Conservation (phyloP, 1,140 invertebrate genomes). For the Adoxophyes honmai region DNA sequence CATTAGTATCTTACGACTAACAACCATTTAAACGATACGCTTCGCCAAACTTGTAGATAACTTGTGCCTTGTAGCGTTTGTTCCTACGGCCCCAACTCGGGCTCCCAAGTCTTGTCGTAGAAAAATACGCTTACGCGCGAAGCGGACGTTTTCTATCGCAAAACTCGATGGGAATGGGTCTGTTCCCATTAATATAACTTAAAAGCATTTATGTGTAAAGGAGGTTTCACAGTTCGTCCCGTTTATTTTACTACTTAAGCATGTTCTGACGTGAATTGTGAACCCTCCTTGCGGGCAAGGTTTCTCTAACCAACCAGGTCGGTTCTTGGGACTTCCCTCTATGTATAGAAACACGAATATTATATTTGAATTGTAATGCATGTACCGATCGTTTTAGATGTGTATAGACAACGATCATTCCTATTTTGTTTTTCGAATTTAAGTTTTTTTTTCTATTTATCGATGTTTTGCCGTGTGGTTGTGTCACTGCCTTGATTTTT, state of each 20-base stretch:
- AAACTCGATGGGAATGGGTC: slow-evolving; percentile 33
- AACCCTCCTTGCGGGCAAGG: slow-evolving; percentile 28
- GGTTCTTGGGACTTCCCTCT: slow-evolving; percentile 43
- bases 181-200: slow-evolving; percentile 30
- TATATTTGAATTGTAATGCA: slow-evolving; percentile 36
- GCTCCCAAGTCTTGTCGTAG: not conserved
- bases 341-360: slow-evolving; percentile 25
- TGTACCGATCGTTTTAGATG: slow-evolving; percentile 43
- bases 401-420: slow-evolving; percentile 53
- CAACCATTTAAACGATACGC: not conserved
- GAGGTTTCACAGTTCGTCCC: slow-evolving; percentile 18
- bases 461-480: slow-evolving; percentile 25
- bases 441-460: slow-evolving; percentile 36
- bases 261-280: slow-evolving; percentile 1
- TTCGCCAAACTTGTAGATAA: slow-evolving; percentile 4
- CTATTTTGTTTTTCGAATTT: slow-evolving; percentile 60
- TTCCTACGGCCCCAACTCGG: not conserved
- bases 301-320: slow-evolving; percentile 44
- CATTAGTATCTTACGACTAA: not conserved
- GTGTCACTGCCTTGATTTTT: slow-evolving; percentile 27
- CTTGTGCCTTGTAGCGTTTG: not conserved
- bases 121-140: too few relatives aligned
- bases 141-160: too few relatives aligned
- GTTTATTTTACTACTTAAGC: slow-evolving; percentile 3
- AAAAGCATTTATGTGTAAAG: slow-evolving; percentile 39